Percentiles rank a stretch among this genome's conserved stretches.
These are phyloP conservation scores for Adelphocoris suturalis DNA, from an alignment of 2,888 invertebrate species.

Conservation along the genomic window DNA sequence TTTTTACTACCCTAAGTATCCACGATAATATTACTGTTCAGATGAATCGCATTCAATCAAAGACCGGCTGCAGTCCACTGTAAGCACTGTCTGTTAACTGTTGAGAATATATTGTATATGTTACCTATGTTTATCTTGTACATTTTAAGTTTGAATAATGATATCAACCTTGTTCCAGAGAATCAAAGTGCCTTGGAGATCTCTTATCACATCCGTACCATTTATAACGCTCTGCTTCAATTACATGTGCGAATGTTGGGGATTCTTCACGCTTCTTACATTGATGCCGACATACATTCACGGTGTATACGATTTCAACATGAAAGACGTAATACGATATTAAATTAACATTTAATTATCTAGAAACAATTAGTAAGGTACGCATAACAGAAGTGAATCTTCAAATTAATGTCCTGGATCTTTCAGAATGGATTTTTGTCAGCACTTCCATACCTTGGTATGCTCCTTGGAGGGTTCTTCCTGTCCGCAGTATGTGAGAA, in stretches of 20 bases:
- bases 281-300: conserved; percentile 90
- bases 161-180: conserved; percentile 78
- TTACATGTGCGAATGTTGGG: conserved; percentile 88
- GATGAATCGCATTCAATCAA: too few relatives aligned
- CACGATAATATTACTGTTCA: too few relatives aligned
- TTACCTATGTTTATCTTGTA: too few relatives aligned
- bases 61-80: too few relatives aligned
- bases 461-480: conserved; percentile 86
- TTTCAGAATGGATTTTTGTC: conserved; percentile 85
- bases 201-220: conserved; percentile 84
- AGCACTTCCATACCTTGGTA: conserved; percentile 86
- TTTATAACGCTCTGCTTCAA: conserved; percentile 86
- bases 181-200: conserved; percentile 85
- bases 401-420: too few relatives aligned
- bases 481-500: conserved; percentile 85
- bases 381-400: too few relatives aligned
- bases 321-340: conserved; percentile 81
- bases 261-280: conserved; percentile 90
- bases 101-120: too few relatives aligned
- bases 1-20: too few relatives aligned
- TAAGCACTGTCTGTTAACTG: too few relatives aligned
- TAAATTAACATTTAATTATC: not conserved
- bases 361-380: too few relatives aligned
- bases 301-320: conserved; percentile 85
- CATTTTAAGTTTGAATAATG: not conserved